These are phyloP conservation scores for Hypocryptadius cinnamomeus DNA, from an alignment of 2,113 vertebrate species.

Conservation along the genomic window DNA sequence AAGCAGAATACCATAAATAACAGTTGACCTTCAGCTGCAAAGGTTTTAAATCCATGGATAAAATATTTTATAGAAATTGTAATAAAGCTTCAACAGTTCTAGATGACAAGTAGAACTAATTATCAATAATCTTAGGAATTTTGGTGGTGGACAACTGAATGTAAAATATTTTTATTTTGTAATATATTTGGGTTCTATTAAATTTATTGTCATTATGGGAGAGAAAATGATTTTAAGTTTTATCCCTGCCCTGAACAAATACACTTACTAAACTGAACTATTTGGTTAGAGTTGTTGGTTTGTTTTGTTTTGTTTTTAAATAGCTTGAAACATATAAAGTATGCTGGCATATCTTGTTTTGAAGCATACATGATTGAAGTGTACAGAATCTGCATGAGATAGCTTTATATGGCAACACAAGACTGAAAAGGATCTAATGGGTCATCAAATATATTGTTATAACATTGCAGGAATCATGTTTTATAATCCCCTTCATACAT, in stretches of 20 bases:
- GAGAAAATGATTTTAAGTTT: neutral
- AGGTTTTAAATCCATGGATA: neutral
- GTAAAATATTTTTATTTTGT: slow-evolving; percentile 11
- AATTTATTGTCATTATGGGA: neutral
- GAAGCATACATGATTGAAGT: neutral
- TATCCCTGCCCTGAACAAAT: neutral
- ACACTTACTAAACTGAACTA: neutral
- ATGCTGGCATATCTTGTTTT: neutral
- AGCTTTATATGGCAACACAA: neutral
- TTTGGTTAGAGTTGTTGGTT: neutral
- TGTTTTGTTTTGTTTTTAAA: neutral
- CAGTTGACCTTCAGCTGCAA: neutral
- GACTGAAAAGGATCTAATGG: neutral
- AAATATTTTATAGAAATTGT: neutral
- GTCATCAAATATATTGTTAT: neutral
- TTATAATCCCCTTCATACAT: neutral
- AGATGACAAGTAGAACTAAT: slow-evolving; percentile 45
- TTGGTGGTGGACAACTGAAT: slow-evolving; percentile 48
- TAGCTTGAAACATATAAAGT: neutral
- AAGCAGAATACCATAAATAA: slow-evolving; percentile 45
- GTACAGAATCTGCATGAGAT: neutral
- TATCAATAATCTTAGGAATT: slow-evolving; percentile 64
- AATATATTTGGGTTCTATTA: neutral
- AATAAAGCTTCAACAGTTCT: neutral
- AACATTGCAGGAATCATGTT: neutral